A percentile compares a stretch with the other conserved stretches of the same genome.
Evolutionary conservation across 2,888 invertebrate species (phyloP).

Genomic region (Cataglyphis rosenhaueri): DNA sequence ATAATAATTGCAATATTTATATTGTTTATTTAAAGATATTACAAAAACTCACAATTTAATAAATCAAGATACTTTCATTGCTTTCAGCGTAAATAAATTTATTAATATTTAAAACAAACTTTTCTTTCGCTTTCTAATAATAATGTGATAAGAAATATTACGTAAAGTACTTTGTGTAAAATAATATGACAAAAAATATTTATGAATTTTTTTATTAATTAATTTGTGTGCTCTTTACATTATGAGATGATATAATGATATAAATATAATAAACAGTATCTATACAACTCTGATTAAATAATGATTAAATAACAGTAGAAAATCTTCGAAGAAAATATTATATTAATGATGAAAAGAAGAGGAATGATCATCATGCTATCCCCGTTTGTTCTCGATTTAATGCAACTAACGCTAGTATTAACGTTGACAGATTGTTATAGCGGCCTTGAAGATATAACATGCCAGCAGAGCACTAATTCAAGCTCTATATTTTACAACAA

Average conservation of each 20-base stretch:
- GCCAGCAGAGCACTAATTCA: slow-evolving; percentile 84
- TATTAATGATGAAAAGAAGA: background rate
- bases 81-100: background rate
- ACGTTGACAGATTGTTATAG: slow-evolving; percentile 88
- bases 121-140: background rate
- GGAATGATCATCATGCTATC: background rate
- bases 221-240: background rate
- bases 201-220: background rate
- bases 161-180: background rate
- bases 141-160: background rate
- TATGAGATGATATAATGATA: background rate
- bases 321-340: background rate
- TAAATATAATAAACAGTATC: background rate
- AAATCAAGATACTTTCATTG: background rate
- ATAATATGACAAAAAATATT: background rate
- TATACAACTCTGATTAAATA: background rate
- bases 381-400: background rate
- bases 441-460: slow-evolving; percentile 87
- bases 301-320: background rate
- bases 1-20: background rate
- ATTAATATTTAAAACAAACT: background rate
- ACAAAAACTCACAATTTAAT: background rate
- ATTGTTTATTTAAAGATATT: background rate
- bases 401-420: slow-evolving; percentile 10
- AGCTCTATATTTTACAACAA: slow-evolving; percentile 87